phyloP scores from a whole-genome alignment of 2,888 invertebrate species.

The Caenorhabditis sinica region DNA sequence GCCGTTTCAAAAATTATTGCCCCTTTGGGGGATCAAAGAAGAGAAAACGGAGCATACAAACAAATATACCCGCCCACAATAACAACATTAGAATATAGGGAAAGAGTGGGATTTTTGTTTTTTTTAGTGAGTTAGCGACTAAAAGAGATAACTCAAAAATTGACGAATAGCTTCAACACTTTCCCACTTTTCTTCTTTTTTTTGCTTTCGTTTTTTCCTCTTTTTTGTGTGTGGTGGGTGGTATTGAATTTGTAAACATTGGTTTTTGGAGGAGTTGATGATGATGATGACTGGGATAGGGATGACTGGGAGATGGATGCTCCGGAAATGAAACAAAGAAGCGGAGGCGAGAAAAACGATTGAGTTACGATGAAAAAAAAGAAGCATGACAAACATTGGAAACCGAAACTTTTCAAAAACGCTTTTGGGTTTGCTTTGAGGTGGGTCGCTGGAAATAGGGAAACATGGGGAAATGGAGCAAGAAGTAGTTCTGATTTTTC shows the following conservation, averaged over 20 bases:
- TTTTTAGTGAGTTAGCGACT: background rate
- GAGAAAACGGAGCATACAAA: constrained; percentile 11
- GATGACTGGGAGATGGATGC: constrained; percentile 10
- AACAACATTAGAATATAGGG: constrained; percentile 34
- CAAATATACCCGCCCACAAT: constrained; percentile 20
- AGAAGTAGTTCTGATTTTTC: background rate
- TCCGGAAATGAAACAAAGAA: constrained; percentile 51
- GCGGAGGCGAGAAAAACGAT: constrained; percentile 24
- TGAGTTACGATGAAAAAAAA: constrained; percentile 36
- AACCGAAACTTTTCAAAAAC: constrained; percentile 22
- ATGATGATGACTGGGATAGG: too few species aligned
- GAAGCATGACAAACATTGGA: constrained; percentile 1
- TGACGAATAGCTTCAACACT: constrained; percentile 40
- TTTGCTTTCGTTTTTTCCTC: background rate
- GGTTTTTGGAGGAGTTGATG: constrained; percentile 4
- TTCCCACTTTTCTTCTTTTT: constrained; percentile 35
- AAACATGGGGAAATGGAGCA: constrained; percentile 8
- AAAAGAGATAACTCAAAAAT: constrained; percentile 37
- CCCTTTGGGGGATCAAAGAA: constrained; percentile 45
- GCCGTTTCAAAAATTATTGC: constrained; percentile 62
- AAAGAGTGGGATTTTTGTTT: background rate
- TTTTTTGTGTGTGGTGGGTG: background rate
- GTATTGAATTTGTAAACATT: constrained; percentile 57
- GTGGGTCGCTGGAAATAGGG: background rate
- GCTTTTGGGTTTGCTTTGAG: constrained; percentile 13